A percentile compares a stretch with the other conserved stretches of the same genome.
Conservation (phyloP, 1,140 invertebrate genomes). For the Hyles euphorbiae region DNA sequence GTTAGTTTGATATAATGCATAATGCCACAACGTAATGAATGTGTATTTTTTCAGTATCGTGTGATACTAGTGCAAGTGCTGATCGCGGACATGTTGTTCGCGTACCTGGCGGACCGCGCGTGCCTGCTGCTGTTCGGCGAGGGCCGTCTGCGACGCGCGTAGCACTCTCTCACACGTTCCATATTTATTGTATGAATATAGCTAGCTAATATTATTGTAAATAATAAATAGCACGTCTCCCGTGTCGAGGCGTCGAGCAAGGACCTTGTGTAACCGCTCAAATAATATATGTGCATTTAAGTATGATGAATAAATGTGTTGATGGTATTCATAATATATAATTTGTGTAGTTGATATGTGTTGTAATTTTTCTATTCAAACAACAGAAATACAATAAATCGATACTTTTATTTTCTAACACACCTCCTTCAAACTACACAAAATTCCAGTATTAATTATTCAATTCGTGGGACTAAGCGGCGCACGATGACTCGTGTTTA, state of each 20-base stretch:
- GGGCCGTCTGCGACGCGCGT: constrained; percentile 74
- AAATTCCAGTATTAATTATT: no score
- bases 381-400: background rate
- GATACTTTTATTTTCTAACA: background rate
- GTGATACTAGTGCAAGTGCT: constrained; percentile 86
- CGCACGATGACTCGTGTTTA: no score
- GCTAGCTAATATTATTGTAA: no score
- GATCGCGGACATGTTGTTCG: constrained; percentile 87
- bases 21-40: background rate
- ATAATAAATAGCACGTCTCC: constrained; percentile 2
- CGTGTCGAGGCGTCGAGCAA: constrained; percentile 23
- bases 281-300: constrained; percentile 57
- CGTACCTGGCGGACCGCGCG: constrained; percentile 88
- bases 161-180: constrained; percentile 9
- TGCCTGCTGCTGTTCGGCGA: constrained; percentile 94
- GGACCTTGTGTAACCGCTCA: constrained; percentile 42
- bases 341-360: constrained; percentile 49
- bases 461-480: no score
- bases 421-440: no score
- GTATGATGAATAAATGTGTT: constrained; percentile 50
- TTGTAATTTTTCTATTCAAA: constrained; percentile 1
- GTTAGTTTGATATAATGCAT: background rate
- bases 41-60: constrained; percentile 84
- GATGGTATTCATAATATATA: constrained; percentile 53
- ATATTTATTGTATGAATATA: no score